A percentile compares a stretch with the other conserved stretches of the same genome.
Conservation (phyloP, 1,140 invertebrate species). For the Oncopeltus fasciatus region DNA sequence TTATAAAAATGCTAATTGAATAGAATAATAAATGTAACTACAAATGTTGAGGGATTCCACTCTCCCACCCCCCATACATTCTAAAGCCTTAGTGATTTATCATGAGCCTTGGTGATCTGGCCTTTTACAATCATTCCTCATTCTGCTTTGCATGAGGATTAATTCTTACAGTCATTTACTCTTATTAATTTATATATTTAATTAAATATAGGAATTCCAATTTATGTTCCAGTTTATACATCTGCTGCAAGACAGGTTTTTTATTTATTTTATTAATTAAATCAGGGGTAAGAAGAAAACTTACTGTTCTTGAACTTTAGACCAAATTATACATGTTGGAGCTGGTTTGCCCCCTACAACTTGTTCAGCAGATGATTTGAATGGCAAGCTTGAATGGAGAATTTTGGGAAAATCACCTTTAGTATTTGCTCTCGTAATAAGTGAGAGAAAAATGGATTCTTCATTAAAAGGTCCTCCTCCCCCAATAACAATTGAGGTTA, state of each 20-base stretch:
- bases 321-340: slow-evolving; percentile 46
- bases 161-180: neutral
- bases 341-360: slow-evolving; percentile 34
- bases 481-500: slow-evolving; percentile 56
- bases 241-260: neutral
- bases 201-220: neutral
- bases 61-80: no score
- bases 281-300: no score
- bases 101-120: neutral
- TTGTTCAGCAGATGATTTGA: slow-evolving; percentile 7
- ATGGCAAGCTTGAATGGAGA: slow-evolving; percentile 16
- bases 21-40: no score
- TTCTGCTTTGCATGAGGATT: neutral
- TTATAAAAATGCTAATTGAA: no score
- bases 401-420: slow-evolving; percentile 8
- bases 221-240: neutral
- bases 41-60: no score
- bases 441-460: slow-evolving; percentile 41
- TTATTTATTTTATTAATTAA: neutral
- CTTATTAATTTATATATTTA: neutral
- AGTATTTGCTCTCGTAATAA: slow-evolving; percentile 10
- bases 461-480: slow-evolving; percentile 47
- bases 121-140: neutral
- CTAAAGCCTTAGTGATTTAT: no score
- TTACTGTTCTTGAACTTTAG: slow-evolving; percentile 31